phyloP scores from a whole-genome alignment of 2,113 vertebrate genomes.

The Galbula dea region DNA sequence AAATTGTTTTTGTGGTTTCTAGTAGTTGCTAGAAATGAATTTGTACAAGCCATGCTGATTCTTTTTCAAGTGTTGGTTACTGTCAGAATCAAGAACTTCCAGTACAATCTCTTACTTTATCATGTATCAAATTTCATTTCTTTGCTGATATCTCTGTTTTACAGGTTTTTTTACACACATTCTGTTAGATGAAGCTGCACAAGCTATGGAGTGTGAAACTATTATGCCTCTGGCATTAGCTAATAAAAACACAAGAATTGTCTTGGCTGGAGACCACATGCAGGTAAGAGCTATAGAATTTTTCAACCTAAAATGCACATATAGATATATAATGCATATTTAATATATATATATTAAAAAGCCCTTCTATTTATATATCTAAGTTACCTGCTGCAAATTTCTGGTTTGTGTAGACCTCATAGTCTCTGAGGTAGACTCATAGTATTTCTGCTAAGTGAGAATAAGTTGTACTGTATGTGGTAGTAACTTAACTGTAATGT shows the following conservation, averaged over 20 bases:
- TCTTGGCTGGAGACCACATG: conserved; percentile 98
- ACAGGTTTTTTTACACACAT: conserved; percentile 95
- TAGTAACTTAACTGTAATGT: background rate
- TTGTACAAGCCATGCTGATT: background rate
- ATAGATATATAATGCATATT: too few species aligned
- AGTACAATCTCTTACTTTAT: background rate
- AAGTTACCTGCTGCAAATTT: background rate
- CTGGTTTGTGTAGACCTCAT: background rate
- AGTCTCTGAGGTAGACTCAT: background rate
- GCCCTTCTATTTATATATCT: background rate
- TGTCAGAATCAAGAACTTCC: background rate
- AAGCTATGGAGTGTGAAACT: conserved; percentile 99
- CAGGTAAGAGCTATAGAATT: conserved; percentile 79
- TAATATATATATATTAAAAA: too few species aligned
- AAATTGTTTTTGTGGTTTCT: background rate
- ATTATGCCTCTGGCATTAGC: conserved; percentile 98
- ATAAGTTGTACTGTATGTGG: background rate
- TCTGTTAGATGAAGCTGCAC: conserved; percentile 96
- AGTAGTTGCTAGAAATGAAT: background rate
- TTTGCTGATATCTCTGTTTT: conserved; percentile 42
- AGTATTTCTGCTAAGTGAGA: background rate
- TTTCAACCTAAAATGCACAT: background rate
- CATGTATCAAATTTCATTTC: conserved; percentile 26
- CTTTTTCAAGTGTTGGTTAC: background rate
- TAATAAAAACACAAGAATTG: conserved; percentile 88